A percentile compares a stretch with the other conserved stretches of the same genome.
phyloP scores from a whole-genome alignment of 2,888 invertebrate genomes.

The Tenodera sinensis region DNA sequence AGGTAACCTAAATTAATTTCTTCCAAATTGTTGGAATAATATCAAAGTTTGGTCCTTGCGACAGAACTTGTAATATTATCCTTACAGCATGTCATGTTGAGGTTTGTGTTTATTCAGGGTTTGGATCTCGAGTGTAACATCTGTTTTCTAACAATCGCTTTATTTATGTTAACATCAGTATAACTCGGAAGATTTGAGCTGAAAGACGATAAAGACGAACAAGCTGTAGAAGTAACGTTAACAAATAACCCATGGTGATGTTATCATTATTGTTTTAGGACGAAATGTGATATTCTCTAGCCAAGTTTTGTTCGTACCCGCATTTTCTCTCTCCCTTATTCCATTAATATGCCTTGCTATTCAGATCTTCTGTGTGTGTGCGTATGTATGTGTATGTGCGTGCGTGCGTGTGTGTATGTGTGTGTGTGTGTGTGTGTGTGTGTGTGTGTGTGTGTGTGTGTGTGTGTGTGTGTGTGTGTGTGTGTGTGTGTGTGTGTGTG shows the following conservation, averaged over 20 bases:
- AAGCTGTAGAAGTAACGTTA: neutral
- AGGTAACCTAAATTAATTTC: no score
- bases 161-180: neutral
- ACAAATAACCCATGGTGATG: neutral
- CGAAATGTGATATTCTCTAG: neutral
- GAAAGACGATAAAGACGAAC: neutral
- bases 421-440: neutral
- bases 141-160: neutral
- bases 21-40: no score
- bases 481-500: neutral
- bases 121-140: neutral
- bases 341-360: neutral
- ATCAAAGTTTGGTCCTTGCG: no score
- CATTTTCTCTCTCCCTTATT: neutral
- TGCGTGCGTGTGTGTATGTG: neutral
- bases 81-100: no score
- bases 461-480: neutral
- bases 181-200: neutral
- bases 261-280: neutral
- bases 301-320: neutral
- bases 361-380: neutral
- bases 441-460: neutral
- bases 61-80: no score
- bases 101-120: neutral
- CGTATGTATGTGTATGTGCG: no score